Percentiles rank a stretch among this genome's conserved stretches.
Evolutionary conservation across 2,113 vertebrate species (phyloP).

Genomic region (Chlorodrepanis virens): DNA sequence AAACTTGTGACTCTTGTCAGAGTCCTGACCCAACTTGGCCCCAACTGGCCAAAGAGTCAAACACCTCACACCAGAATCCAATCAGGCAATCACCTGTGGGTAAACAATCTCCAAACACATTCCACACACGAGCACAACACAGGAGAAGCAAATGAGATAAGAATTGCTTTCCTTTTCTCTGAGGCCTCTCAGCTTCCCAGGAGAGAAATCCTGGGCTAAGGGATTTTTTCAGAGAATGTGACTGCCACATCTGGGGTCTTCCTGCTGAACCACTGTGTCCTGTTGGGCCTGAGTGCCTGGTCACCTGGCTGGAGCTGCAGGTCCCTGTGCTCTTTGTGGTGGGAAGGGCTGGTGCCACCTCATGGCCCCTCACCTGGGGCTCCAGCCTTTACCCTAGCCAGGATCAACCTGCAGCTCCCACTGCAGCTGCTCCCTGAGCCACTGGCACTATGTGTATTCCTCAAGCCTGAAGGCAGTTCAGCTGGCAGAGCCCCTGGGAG

Average conservation of each 20-base stretch:
- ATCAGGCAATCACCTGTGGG: too few relatives aligned
- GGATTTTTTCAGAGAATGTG: too few relatives aligned
- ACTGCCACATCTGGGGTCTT: not conserved
- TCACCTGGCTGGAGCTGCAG: not conserved
- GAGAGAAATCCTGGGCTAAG: too few relatives aligned
- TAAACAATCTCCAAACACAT: too few relatives aligned
- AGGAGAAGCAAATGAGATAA: too few relatives aligned
- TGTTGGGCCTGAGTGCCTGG: not conserved
- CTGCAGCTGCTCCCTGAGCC: not conserved
- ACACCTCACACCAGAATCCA: too few relatives aligned
- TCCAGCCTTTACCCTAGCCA: not conserved
- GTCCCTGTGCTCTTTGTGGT: not conserved
- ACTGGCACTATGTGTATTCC: accelerated
- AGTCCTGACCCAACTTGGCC: too few relatives aligned
- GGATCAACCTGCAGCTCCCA: not conserved
- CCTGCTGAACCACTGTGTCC: not conserved
- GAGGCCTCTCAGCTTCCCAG: too few relatives aligned
- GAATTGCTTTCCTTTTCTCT: too few relatives aligned
- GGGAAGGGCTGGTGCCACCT: not conserved
- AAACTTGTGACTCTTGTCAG: too few relatives aligned
- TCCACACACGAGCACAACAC: too few relatives aligned
- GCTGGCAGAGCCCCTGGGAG: not conserved
- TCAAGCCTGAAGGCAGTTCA: not conserved
- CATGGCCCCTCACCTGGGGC: not conserved
- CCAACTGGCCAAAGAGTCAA: too few relatives aligned